These are phyloP conservation scores for Dugesia japonica DNA, from an alignment of 2,888 invertebrate species.

Conservation along the genomic window DNA sequence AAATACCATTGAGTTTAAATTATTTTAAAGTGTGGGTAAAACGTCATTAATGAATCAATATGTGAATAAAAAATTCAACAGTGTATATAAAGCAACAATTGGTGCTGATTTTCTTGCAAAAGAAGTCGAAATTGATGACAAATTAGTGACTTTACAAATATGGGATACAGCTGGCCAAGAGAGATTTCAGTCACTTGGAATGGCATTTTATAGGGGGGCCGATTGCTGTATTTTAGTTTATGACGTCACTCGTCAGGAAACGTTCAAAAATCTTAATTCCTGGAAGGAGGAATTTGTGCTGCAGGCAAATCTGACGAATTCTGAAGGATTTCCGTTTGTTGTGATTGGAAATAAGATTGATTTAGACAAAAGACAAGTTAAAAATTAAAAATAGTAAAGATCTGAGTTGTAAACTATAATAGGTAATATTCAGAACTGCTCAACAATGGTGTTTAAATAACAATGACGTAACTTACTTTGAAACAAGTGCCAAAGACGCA, in stretches of 20 bases:
- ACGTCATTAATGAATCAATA: constrained; percentile 99
- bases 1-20: no score
- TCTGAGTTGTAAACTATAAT: background rate
- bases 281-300: constrained; percentile 75
- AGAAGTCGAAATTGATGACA: constrained; percentile 84
- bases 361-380: constrained; percentile 69
- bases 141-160: constrained; percentile 93
- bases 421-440: constrained; percentile 51
- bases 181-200: constrained; percentile 89
- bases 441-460: constrained; percentile 98
- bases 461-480: constrained; percentile 95
- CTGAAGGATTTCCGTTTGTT: constrained; percentile 97
- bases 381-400: no score
- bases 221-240: constrained; percentile 91
- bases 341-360: constrained; percentile 93
- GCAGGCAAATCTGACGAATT: constrained; percentile 78
- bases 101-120: constrained; percentile 98
- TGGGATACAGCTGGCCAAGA: constrained; percentile 99
- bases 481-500: constrained; percentile 96
- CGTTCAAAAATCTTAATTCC: constrained; percentile 92
- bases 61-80: constrained; percentile 97
- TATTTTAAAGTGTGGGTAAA: constrained; percentile 66
- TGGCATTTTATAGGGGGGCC: constrained; percentile 95
- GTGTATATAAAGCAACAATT: constrained; percentile 99
- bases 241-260: constrained; percentile 90